A percentile compares a stretch with the other conserved stretches of the same genome.
Evolutionary conservation across 2,888 invertebrate species (phyloP).

Genomic region (Synergus umbraculus): DNA sequence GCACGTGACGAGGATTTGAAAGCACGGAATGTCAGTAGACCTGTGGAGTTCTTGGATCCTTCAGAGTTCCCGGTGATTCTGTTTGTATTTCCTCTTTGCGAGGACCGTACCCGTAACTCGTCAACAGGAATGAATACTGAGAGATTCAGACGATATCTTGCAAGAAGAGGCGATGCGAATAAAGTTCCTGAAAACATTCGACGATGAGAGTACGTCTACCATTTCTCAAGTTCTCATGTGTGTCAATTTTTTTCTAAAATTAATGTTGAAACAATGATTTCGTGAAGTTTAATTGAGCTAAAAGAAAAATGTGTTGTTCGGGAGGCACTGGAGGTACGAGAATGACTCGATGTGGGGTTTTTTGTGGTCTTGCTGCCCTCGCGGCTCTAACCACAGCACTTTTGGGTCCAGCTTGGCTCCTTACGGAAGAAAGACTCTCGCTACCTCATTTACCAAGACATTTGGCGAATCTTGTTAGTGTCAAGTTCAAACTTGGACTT

Average conservation of each 20-base stretch:
- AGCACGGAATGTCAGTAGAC: slow-evolving; percentile 30
- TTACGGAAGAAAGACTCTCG: slow-evolving; percentile 72
- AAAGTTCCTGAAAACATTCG: background rate
- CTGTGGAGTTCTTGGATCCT: background rate
- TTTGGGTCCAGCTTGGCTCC: slow-evolving; percentile 75
- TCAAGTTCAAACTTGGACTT: slow-evolving; percentile 73
- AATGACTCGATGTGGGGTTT: slow-evolving; percentile 73
- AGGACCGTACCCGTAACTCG: background rate
- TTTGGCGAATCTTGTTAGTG: slow-evolving; percentile 66
- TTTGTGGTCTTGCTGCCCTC: slow-evolving; percentile 74
- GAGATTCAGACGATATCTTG: background rate
- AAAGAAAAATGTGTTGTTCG: slow-evolving; percentile 71
- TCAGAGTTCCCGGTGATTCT: slow-evolving; percentile 24
- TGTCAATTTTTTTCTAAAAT: background rate
- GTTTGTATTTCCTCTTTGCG: background rate
- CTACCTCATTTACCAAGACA: slow-evolving; percentile 67
- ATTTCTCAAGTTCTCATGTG: background rate
- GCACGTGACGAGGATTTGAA: slow-evolving; percentile 48
- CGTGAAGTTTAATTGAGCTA: slow-evolving; percentile 12
- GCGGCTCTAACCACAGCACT: slow-evolving; percentile 73
- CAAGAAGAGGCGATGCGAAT: slow-evolving; percentile 40
- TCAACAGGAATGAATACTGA: background rate
- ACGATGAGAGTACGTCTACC: background rate
- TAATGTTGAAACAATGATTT: background rate
- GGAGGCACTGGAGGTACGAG: slow-evolving; percentile 68